Conservation (phyloP, 1,140 invertebrate genomes). For the Paracyclopina nana region DNA sequence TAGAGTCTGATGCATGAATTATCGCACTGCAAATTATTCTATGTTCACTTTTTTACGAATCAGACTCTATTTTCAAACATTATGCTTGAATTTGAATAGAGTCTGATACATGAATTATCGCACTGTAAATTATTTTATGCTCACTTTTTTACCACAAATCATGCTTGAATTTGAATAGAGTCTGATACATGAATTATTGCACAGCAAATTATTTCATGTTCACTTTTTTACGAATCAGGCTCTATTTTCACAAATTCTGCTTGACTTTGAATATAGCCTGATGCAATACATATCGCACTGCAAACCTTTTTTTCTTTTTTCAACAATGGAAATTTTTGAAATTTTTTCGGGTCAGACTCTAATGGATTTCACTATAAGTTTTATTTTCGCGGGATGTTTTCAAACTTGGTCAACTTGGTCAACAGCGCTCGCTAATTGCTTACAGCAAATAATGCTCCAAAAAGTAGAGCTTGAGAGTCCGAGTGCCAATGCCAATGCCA, state of each 20-base stretch:
- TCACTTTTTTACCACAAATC: not conserved
- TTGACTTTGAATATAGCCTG: too few species aligned
- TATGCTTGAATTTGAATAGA: too few species aligned
- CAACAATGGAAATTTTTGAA: not conserved
- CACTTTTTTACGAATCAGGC: not conserved
- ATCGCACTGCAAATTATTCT: not conserved
- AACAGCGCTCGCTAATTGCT: not conserved
- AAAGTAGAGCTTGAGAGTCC: not conserved
- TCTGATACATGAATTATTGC: not conserved
- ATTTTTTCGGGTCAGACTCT: too few species aligned
- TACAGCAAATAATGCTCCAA: not conserved
- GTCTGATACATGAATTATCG: not conserved
- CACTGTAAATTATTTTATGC: not conserved
- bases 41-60: not conserved
- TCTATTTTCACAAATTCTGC: too few species aligned
- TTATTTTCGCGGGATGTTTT: not conserved
- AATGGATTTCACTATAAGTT: too few species aligned
- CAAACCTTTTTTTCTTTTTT: not conserved
- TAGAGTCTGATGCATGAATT: not conserved
- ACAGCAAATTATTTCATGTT: not conserved
- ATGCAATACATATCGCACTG: not conserved
- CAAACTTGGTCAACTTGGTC: not conserved
- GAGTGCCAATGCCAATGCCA: not conserved
- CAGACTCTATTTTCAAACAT: too few species aligned
- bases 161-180: not conserved